Conservation (phyloP, 2,113 vertebrate genomes). For the Hymenochirus boettgeri region DNA sequence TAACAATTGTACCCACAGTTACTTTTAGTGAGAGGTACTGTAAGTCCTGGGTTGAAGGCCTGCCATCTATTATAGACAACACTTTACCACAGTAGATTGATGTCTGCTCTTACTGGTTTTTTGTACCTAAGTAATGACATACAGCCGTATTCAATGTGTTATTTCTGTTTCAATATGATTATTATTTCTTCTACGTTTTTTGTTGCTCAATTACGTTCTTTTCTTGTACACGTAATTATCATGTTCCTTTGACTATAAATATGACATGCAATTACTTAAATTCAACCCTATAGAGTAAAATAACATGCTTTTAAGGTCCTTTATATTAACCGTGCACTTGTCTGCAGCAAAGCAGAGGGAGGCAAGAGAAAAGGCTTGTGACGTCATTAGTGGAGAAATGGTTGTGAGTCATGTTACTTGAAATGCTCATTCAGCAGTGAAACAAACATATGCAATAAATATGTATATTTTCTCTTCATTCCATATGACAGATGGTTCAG, state of each 20-base stretch:
- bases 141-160: too few species aligned
- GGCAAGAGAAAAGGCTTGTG: not conserved
- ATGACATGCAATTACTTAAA: slow-evolving; percentile 27
- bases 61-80: too few species aligned
- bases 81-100: too few species aligned
- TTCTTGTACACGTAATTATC: slow-evolving; percentile 11
- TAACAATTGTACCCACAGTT: too few species aligned
- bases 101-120: too few species aligned
- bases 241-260: slow-evolving; percentile 16
- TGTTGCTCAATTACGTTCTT: slow-evolving; percentile 9
- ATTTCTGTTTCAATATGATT: too few species aligned
- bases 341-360: not conserved
- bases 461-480: not conserved
- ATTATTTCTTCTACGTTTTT: slow-evolving; percentile 3
- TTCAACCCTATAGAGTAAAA: slow-evolving; percentile 7
- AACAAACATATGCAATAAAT: not conserved
- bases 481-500: not conserved
- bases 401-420: not conserved
- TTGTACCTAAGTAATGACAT: too few species aligned
- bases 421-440: slow-evolving; percentile 3
- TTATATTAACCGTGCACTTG: not conserved
- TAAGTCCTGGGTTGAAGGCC: too few species aligned
- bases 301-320: slow-evolving; percentile 6
- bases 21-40: too few species aligned
- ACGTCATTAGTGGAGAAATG: not conserved